A percentile compares a stretch with the other conserved stretches of the same genome.
Conservation (phyloP, 2,797 vertebrate genomes). For the Melanotaenia nigrans region DNA sequence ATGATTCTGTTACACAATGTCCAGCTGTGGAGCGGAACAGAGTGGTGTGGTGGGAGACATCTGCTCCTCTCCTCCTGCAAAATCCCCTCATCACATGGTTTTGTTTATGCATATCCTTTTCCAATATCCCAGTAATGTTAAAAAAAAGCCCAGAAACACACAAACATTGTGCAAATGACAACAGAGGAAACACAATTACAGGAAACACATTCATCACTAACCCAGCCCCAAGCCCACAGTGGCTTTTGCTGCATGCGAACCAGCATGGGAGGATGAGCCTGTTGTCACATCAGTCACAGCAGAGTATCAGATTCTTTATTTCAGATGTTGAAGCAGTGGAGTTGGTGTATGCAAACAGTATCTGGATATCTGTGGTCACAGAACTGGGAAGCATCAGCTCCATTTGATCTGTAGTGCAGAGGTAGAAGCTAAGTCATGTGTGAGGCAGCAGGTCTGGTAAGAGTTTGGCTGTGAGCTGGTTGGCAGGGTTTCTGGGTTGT, state of each 20-base stretch:
- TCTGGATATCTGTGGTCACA: constrained; percentile 14
- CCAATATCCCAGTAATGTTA: constrained; percentile 73
- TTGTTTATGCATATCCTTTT: constrained; percentile 79
- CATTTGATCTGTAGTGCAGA: constrained; percentile 46
- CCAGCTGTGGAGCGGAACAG: constrained; percentile 70
- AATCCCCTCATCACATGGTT: constrained; percentile 83
- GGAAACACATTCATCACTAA: constrained; percentile 75
- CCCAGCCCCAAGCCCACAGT: constrained; percentile 61
- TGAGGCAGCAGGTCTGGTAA: constrained; percentile 59
- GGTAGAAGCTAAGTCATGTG: constrained; percentile 55
- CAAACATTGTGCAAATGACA: constrained; percentile 80
- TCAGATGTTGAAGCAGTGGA: constrained; percentile 6
- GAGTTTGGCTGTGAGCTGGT: constrained; percentile 54
- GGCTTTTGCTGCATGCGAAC: constrained; percentile 71
- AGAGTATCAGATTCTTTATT: constrained; percentile 8
- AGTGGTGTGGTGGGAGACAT: constrained; percentile 70
- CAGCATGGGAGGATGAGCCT: constrained; percentile 45
- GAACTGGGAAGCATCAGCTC: constrained; percentile 31
- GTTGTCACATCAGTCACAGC: constrained; percentile 31
- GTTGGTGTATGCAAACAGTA: constrained; percentile 11
- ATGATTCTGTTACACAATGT: constrained; percentile 74
- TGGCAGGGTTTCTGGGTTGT: constrained; percentile 50
- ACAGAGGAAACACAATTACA: constrained; percentile 83
- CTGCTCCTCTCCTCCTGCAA: constrained; percentile 76
- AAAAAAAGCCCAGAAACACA: constrained; percentile 66